phyloP scores from a whole-genome alignment of 2,888 invertebrate species.

The Gibbula magus region DNA sequence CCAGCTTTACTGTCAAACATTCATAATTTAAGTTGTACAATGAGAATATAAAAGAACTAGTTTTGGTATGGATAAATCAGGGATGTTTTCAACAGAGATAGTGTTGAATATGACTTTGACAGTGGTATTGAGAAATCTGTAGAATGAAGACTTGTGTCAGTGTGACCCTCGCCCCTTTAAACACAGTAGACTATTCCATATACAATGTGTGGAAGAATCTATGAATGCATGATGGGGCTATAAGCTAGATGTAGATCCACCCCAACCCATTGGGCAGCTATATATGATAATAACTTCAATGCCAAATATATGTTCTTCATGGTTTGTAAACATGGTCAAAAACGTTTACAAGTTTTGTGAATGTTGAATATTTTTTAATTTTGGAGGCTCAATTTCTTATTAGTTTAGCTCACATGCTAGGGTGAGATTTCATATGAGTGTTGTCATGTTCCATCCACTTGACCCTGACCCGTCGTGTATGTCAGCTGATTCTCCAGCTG shows the following conservation, averaged over 20 bases:
- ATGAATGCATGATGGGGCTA: slow-evolving; percentile 11
- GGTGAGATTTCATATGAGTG: too few relatives aligned
- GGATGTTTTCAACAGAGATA: too few relatives aligned
- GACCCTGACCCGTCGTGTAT: too few relatives aligned
- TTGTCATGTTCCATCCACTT: too few relatives aligned
- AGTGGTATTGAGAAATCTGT: too few relatives aligned
- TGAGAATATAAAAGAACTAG: too few relatives aligned
- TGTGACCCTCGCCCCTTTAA: background rate
- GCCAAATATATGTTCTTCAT: slow-evolving; percentile 8
- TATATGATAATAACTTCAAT: slow-evolving; percentile 8
- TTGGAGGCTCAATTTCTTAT: background rate
- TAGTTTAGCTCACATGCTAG: too few relatives aligned
- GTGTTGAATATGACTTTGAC: too few relatives aligned
- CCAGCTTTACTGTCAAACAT: too few relatives aligned
- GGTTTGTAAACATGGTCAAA: background rate
- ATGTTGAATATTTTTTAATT: background rate
- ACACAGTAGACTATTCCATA: slow-evolving; percentile 3
- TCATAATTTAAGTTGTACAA: too few relatives aligned
- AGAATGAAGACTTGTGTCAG: background rate
- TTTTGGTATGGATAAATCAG: too few relatives aligned
- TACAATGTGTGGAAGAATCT: slow-evolving; percentile 3
- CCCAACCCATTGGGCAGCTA: slow-evolving; percentile 11
- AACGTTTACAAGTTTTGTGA: background rate
- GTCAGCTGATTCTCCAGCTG: too few relatives aligned
- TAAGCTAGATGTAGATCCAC: slow-evolving; percentile 1